Base-by-base conservation (phyloP, 2,888 invertebrate species). In the Mimachlamys varia region DNA sequence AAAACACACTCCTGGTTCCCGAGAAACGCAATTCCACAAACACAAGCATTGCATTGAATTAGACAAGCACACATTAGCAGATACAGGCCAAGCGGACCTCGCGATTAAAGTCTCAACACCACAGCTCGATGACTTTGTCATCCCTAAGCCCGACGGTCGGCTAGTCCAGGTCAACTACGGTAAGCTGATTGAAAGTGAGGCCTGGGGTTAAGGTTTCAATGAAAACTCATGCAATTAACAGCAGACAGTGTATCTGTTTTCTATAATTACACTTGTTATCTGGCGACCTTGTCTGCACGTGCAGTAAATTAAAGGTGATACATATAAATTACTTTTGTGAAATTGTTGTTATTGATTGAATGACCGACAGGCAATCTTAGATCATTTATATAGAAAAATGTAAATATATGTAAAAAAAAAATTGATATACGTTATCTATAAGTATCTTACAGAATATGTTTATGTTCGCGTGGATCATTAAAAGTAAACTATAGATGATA, bases 41-140 rank as follows among this genome's bases (percentile, higher is more conserved):
- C 76, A 76, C 76, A 76, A 76, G 33, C 76, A 76, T 76, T 27
- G 33, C 33, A 76, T 27, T 13, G 33, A 76, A 27, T 76, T 76
- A 76, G 22, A 76, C 76, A 58, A 58, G n/a, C 19, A n/a, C 58
- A 76, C 76, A 76, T 76, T 76, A 76, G 33, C 76, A 76, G 76
- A 76, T 76, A 76, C 76, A 76, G 76, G 76, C 76, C 76, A 76
- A 76, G 76, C 76, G 15, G 10, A 76, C 76, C 76, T 33, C 76
- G 76, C 76, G 76, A 33, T 27, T 76, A 33, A 1, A 76, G 76
- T 33, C 76, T 76, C 33, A 27, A 76, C 27, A 27, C 3, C 27
- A 76, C 15, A 33, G 76, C 19, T 7, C 76, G 33, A 76, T 33
- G 76, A 27, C 33, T 76, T 76, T 76, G 76, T 76, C 76, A 76